These are phyloP conservation scores for Macrobrachium rosenbergii DNA, from an alignment of 1,140 invertebrate species.

Conservation along the genomic window DNA sequence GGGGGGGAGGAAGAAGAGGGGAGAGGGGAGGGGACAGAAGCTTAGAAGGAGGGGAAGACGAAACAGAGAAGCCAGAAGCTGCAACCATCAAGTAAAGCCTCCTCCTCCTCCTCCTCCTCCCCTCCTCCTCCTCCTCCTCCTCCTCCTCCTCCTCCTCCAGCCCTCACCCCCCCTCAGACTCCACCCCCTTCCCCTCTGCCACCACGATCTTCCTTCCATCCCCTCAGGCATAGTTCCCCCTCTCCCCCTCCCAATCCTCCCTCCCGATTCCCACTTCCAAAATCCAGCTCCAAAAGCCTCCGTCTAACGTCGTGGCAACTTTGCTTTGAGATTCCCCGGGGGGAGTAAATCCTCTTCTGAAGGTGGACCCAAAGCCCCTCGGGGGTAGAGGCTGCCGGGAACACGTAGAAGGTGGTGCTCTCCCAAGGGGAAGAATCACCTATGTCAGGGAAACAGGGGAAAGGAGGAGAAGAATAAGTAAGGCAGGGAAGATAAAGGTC, in stretches of 20 bases:
- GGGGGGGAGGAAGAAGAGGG: too few species aligned
- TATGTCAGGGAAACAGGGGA: background rate
- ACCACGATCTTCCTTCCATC: conserved; percentile 3
- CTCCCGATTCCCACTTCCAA: conserved; percentile 7
- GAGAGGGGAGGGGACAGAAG: background rate
- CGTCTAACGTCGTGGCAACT: conserved; percentile 39
- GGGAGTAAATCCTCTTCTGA: conserved; percentile 50
- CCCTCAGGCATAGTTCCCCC: background rate
- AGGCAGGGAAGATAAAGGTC: background rate
- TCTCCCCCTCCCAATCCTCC: background rate
- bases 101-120: too few species aligned
- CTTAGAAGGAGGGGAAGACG: too few species aligned
- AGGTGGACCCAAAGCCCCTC: conserved; percentile 36
- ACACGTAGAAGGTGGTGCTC: conserved; percentile 44
- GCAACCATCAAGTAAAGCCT: background rate
- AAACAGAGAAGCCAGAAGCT: too few species aligned
- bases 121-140: background rate
- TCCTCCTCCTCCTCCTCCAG: too few species aligned
- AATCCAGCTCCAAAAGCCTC: conserved; percentile 48
- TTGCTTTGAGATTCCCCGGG: conserved; percentile 47
- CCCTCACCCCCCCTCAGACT: background rate
- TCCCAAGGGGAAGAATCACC: conserved; percentile 1
- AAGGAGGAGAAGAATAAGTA: background rate
- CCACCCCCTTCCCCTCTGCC: background rate
- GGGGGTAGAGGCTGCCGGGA: conserved; percentile 28